A percentile compares a stretch with the other conserved stretches of the same genome.
Evolutionary conservation across 2,888 invertebrate genomes (phyloP).

Genomic region (Zygaena filipendulae): DNA sequence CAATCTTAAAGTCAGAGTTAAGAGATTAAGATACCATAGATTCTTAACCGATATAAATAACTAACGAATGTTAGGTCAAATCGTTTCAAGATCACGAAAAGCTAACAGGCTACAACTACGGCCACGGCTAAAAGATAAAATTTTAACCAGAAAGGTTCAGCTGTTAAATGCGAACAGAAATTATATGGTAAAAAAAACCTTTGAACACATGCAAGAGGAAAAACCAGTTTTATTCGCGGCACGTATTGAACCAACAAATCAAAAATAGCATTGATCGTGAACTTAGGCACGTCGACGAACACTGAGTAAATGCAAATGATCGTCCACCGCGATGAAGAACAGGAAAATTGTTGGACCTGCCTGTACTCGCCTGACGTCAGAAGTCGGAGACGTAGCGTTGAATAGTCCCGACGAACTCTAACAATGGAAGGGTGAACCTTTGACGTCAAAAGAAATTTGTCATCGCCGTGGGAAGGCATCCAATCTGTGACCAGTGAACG

Average conservation of each 20-base stretch:
- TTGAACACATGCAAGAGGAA: constrained; percentile 24
- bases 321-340: constrained; percentile 33
- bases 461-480: neutral
- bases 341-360: constrained; percentile 38
- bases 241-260: constrained; percentile 35
- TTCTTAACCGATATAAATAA: no score
- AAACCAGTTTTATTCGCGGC: constrained; percentile 30
- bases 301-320: constrained; percentile 29
- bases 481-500: no score
- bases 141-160: no score
- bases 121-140: no score
- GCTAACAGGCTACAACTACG: no score
- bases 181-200: no score
- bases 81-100: no score
- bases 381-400: neutral
- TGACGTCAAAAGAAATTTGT: neutral
- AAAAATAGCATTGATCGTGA: constrained; percentile 37
- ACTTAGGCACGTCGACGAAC: constrained; percentile 32
- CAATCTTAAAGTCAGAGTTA: no score
- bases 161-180: no score
- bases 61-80: no score
- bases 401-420: neutral
- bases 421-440: neutral
- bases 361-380: constrained; percentile 17
- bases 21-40: no score